A percentile compares a stretch with the other conserved stretches of the same genome.
Conservation (phyloP, 2,888 invertebrate species). For the Rhorus exstirpatorius region DNA sequence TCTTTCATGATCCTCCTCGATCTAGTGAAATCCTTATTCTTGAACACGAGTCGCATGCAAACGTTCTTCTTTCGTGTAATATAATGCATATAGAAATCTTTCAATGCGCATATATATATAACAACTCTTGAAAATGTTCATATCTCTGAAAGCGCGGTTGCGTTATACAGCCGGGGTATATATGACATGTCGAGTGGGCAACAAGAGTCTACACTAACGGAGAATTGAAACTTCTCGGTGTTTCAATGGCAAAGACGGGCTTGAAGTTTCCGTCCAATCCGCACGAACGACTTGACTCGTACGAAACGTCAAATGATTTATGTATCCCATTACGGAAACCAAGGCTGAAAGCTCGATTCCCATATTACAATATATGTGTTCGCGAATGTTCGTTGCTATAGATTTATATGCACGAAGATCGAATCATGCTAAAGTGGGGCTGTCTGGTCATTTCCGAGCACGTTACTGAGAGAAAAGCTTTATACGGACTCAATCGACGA, state of each 20-base stretch:
- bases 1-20: conserved; percentile 31
- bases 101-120: conserved; percentile 18
- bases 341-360: conserved; percentile 31
- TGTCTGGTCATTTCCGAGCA: conserved; percentile 43
- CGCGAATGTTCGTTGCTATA: not conserved
- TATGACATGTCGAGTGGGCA: conserved; percentile 14
- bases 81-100: conserved; percentile 9
- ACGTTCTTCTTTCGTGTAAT: conserved; percentile 47
- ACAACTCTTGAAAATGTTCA: conserved; percentile 40
- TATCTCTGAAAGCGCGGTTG: conserved; percentile 50
- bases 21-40: conserved; percentile 62
- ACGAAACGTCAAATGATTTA: conserved; percentile 53
- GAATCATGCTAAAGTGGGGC: conserved; percentile 22
- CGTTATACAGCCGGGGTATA: conserved; percentile 28
- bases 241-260: too few relatives aligned
- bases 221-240: conserved; percentile 30
- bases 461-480: not conserved
- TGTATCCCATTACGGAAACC: conserved; percentile 40
- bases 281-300: conserved; percentile 41
- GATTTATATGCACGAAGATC: not conserved
- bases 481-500: conserved; percentile 16
- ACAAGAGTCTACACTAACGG: not conserved
- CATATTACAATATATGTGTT: conserved; percentile 25
- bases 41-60: conserved; percentile 63
- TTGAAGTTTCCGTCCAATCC: conserved; percentile 37